A percentile compares a stretch with the other conserved stretches of the same genome.
Conservation (phyloP, 2,888 invertebrate species). For the Cheilosia scutellata region DNA sequence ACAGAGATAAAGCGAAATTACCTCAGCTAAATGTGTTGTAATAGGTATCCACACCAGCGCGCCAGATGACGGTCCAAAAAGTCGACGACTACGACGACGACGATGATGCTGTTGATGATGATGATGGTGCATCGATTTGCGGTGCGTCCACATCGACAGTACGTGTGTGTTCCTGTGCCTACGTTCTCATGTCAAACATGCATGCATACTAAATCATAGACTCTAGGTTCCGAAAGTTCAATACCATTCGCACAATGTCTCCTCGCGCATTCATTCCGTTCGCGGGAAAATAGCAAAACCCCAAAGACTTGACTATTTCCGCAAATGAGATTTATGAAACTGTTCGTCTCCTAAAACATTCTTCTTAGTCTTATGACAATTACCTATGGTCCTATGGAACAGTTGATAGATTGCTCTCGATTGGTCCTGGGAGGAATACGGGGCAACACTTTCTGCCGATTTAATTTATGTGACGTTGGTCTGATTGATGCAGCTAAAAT, state of each 20-base stretch:
- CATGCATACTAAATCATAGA: constrained; percentile 69
- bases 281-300: constrained; percentile 23
- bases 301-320: constrained; percentile 59
- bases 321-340: constrained; percentile 71
- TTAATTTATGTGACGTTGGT: constrained; percentile 56
- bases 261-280: constrained; percentile 31
- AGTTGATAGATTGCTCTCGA: constrained; percentile 57
- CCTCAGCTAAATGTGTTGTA: constrained; percentile 75
- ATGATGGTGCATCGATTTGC: constrained; percentile 63
- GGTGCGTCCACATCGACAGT: constrained; percentile 61
- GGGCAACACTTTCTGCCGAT: not conserved
- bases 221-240: constrained; percentile 59
- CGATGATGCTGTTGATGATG: constrained; percentile 46
- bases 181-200: constrained; percentile 71
- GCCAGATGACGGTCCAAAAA: constrained; percentile 42
- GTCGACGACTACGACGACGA: constrained; percentile 27
- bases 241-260: constrained; percentile 46
- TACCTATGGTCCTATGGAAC: constrained; percentile 13
- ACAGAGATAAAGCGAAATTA: constrained; percentile 76
- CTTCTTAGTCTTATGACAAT: constrained; percentile 48
- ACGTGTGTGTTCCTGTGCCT: constrained; percentile 71
- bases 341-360: constrained; percentile 57
- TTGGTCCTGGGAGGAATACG: not conserved
- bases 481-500: constrained; percentile 65
- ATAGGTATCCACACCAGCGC: constrained; percentile 63